A percentile compares a stretch with the other conserved stretches of the same genome.
phyloP scores from a whole-genome alignment of 2,113 vertebrate species.

The Tetrao urogallus region DNA sequence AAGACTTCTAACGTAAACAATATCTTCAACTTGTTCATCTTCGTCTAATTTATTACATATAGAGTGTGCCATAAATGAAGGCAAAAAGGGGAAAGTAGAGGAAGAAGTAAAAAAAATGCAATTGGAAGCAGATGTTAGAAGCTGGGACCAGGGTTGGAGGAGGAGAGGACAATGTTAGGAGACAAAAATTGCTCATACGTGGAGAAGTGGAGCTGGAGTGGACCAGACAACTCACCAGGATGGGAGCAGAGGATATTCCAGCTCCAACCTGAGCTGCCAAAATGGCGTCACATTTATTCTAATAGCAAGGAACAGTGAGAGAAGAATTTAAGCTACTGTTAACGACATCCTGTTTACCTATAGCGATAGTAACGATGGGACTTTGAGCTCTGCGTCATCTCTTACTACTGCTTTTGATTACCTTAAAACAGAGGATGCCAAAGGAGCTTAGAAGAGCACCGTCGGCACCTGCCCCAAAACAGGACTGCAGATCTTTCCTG shows the following conservation, averaged over 20 bases:
- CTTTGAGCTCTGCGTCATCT: not conserved
- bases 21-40: not conserved
- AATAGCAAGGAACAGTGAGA: not conserved
- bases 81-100: not conserved
- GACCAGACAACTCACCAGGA: not conserved
- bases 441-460: not conserved
- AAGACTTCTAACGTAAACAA: not conserved
- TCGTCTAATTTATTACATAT: not conserved
- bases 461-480: not conserved
- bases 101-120: not conserved
- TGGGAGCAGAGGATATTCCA: not conserved
- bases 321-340: not conserved
- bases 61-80: not conserved
- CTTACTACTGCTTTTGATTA: not conserved
- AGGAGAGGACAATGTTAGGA: not conserved
- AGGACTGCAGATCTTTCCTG: not conserved
- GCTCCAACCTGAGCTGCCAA: not conserved
- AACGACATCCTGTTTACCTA: not conserved
- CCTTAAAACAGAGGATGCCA: not conserved
- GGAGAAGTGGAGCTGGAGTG: not conserved
- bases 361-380: not conserved
- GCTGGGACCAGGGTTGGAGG: not conserved
- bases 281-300: not conserved
- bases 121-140: not conserved
- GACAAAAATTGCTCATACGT: not conserved